Evolutionary conservation across 2,113 vertebrate genomes (phyloP).

Genomic region (Phainopepla nitens): DNA sequence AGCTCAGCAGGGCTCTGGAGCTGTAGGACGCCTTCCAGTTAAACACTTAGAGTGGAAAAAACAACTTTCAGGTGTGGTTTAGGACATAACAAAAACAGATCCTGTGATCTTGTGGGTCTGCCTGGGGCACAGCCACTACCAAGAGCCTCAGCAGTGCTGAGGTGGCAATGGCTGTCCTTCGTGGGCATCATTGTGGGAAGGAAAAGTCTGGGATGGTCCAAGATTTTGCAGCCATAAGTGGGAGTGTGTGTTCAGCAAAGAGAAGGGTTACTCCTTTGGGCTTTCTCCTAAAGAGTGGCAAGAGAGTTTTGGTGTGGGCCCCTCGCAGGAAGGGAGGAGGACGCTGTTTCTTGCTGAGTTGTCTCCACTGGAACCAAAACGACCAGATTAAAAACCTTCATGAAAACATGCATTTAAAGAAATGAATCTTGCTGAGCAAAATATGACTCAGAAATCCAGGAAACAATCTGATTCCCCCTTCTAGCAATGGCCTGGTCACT

Average conservation of each 20-base stretch:
- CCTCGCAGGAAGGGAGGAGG: not conserved
- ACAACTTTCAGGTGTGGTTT: conserved; percentile 65
- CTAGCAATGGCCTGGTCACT: conserved; percentile 40
- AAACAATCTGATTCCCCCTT: not conserved
- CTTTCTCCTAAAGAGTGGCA: not conserved
- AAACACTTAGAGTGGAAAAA: conserved; percentile 67
- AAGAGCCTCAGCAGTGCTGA: not conserved
- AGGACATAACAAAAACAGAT: not conserved
- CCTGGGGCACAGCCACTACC: not conserved
- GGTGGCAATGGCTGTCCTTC: not conserved
- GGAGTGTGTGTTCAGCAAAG: not conserved
- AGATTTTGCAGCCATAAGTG: not conserved
- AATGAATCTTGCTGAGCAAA: not conserved
- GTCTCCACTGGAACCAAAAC: not conserved
- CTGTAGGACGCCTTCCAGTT: conserved; percentile 60
- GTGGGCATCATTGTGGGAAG: not conserved
- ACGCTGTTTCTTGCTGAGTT: not conserved
- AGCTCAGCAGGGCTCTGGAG: conserved; percentile 60
- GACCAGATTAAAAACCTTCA: not conserved
- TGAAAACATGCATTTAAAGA: not conserved
- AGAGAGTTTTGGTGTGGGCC: not conserved
- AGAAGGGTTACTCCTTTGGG: not conserved
- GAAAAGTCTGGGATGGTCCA: not conserved
- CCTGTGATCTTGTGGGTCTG: not conserved
- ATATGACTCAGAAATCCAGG: conserved; percentile 15